Percentiles rank a stretch among this genome's conserved stretches.
phyloP scores from a whole-genome alignment of 2,888 invertebrate species.

The Ormyrus rosae region DNA sequence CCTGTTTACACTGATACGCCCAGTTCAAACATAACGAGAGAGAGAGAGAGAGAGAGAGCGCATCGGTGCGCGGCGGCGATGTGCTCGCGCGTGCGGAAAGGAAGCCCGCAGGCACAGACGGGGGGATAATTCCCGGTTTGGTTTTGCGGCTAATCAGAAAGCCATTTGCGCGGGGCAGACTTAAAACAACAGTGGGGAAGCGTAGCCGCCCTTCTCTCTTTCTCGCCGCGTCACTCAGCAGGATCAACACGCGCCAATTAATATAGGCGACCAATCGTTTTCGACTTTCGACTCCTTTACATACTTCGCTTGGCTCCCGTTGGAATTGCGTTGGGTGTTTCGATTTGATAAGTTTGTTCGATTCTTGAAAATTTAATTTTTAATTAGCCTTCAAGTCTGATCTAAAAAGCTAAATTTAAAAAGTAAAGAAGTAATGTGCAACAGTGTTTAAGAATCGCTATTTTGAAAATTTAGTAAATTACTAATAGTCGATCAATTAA shows the following conservation, averaged over 20 bases:
- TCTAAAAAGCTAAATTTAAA: too few relatives aligned
- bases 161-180: constrained; percentile 50
- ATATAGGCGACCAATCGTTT: constrained; percentile 65
- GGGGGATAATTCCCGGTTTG: constrained; percentile 45
- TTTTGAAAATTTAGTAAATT: too few relatives aligned
- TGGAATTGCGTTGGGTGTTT: too few relatives aligned
- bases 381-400: too few relatives aligned
- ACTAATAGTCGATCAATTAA: too few relatives aligned
- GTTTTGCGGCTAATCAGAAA: constrained; percentile 55
- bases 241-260: constrained; percentile 71
- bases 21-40: not conserved
- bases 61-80: not conserved
- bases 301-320: not conserved
- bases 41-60: not conserved
- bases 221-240: constrained; percentile 65
- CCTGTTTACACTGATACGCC: not conserved
- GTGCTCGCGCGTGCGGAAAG: not conserved
- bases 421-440: too few relatives aligned
- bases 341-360: too few relatives aligned
- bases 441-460: too few relatives aligned
- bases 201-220: constrained; percentile 25
- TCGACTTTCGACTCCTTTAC: constrained; percentile 4
- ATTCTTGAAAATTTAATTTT: too few relatives aligned
- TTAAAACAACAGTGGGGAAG: constrained; percentile 70
- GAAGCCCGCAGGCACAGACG: not conserved